Conservation (phyloP, 2,113 vertebrate genomes). For the Uria lomvia region DNA sequence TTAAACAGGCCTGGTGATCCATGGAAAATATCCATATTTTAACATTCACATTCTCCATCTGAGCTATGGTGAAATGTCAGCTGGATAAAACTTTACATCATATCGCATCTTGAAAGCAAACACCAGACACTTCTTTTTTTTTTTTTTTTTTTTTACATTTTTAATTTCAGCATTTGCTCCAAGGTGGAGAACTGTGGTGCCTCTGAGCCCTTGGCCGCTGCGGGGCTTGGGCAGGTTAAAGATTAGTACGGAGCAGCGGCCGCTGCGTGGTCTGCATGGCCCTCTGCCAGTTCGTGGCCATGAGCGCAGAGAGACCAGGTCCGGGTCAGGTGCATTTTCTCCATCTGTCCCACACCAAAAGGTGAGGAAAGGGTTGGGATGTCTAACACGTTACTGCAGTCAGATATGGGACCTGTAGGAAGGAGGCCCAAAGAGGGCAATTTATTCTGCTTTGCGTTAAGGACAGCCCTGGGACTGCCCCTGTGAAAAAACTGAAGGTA, state of each 20-base stretch:
- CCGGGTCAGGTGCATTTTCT: background rate
- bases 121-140: background rate
- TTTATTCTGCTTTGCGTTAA: background rate
- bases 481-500: background rate
- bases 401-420: background rate
- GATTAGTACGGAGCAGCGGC: rapidly evolving
- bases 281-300: background rate
- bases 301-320: rapidly evolving
- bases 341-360: background rate
- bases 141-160: background rate
- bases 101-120: background rate
- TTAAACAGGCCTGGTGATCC: background rate
- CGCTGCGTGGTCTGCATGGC: background rate
- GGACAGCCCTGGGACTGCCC: background rate
- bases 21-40: background rate
- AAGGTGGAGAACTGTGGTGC: background rate
- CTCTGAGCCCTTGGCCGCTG: background rate
- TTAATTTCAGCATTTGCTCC: background rate
- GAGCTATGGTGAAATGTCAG: background rate
- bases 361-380: background rate
- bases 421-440: background rate
- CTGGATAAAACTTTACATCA: background rate
- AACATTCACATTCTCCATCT: background rate
- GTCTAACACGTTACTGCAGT: background rate
- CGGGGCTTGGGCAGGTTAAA: background rate